Conservation (phyloP, 2,113 vertebrate genomes). For the Barbus barbus region DNA sequence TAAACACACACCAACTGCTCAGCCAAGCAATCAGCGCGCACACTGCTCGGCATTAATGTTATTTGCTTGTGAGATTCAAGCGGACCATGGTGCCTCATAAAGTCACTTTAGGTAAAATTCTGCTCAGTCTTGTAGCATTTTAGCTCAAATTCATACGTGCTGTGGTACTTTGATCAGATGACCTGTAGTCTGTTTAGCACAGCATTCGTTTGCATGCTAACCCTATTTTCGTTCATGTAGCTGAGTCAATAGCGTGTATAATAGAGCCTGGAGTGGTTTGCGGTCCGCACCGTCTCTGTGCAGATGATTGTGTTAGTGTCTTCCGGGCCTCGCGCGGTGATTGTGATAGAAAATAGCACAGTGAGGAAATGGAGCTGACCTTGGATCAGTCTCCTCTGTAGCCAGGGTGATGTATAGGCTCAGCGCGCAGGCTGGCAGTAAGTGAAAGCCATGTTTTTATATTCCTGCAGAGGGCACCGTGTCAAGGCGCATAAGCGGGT, state of each 20-base stretch:
- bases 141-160: neutral
- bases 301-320: constrained; percentile 47
- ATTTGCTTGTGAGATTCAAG: constrained; percentile 25
- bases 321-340: constrained; percentile 33
- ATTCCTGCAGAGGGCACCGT: constrained; percentile 72
- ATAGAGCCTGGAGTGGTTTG: constrained; percentile 30
- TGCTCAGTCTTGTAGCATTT: constrained; percentile 12
- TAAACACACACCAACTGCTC: constrained; percentile 53
- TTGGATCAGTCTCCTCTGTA: constrained; percentile 72
- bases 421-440: constrained; percentile 68
- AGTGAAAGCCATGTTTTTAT: constrained; percentile 82
- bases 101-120: neutral
- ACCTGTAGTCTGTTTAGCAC: constrained; percentile 7
- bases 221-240: neutral
- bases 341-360: constrained; percentile 50
- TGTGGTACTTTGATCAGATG: neutral
- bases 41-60: constrained; percentile 41
- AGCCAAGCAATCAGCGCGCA: constrained; percentile 39
- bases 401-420: constrained; percentile 78
- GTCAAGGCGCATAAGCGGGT: constrained; percentile 76
- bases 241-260: constrained; percentile 30
- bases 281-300: neutral
- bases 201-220: constrained; percentile 14
- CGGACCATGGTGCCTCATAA: neutral
- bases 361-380: constrained; percentile 79